A percentile compares a stretch with the other conserved stretches of the same genome.
Conservation (phyloP, 2,797 vertebrate genomes). For the Spatula clypeata region DNA sequence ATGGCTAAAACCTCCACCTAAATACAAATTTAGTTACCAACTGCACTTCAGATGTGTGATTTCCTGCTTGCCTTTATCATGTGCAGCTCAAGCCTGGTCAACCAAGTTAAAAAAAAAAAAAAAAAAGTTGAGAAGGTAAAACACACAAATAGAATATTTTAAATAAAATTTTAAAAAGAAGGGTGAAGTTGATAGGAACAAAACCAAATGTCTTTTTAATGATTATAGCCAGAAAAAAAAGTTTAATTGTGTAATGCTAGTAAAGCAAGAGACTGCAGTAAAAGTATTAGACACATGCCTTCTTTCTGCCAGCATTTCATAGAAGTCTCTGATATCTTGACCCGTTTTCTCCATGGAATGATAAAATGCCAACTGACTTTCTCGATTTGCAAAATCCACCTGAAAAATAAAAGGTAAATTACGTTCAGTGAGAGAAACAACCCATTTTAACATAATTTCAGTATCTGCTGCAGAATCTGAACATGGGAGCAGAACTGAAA, state of each 20-base stretch:
- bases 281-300: slow-evolving; percentile 82
- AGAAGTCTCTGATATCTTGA: slow-evolving; percentile 98
- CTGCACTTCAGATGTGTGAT: neutral
- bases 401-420: slow-evolving; percentile 74
- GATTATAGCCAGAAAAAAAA: neutral
- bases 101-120: too few species aligned
- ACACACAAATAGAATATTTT: neutral
- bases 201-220: neutral
- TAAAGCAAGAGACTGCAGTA: neutral
- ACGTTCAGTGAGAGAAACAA: neutral
- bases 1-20: neutral
- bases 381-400: slow-evolving; percentile 99
- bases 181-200: neutral
- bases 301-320: slow-evolving; percentile 96
- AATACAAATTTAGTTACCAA: neutral
- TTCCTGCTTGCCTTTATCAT: neutral
- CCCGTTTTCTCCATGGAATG: slow-evolving; percentile 99
- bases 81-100: neutral
- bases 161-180: neutral
- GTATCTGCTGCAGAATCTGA: neutral
- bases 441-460: neutral
- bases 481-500: neutral
- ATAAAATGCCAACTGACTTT: slow-evolving; percentile 98
- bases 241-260: neutral
- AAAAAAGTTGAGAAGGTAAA: neutral